Evolutionary conservation across 2,113 vertebrate genomes (phyloP), one percentile per base, ranked within the genome.

Genomic region (Centropus unirufus): DNA sequence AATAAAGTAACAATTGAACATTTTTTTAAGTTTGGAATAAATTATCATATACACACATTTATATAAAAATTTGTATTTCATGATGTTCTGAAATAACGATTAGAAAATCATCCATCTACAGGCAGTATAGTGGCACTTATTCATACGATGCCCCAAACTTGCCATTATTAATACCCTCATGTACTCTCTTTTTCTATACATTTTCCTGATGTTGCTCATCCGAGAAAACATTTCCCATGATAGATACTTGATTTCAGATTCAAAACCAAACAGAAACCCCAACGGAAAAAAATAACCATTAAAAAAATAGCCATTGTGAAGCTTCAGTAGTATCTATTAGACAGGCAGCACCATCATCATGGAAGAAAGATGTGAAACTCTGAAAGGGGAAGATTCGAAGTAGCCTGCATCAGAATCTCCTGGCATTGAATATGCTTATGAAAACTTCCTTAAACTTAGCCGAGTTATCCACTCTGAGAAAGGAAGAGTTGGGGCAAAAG

Each of bases 201-300:
- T 89, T 95, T 94, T 79, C 74, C 87, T 94, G 82, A 75, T 40
- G 11, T 57, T 84, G 7, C 14, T 87, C 8, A 6, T 78, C 55
- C 87, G 75, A 57, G 14, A 84, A 87, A 79, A 84, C n/a, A 52
- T 52, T 91, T 91, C 68, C 51, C 49, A 76, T 64, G 66, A 85
- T 36, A 90, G 40, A 89, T 64, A 96, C 89, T 78, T 87, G 39
- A 64, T 95, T 92, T 91, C 77, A 95, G 66, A 84, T 85, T 84
- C 66, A 73, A 76, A 96, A 91, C 1, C 52, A 87, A 89, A 89
- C 52, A 95, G 69, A 84, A 96, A 91, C 34, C n/a, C 27, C 30
- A 59, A 32, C 46, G 39, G 39, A 34, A 93, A 82, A 10, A 12
- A 64, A 46, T 3, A 89, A 51, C 39, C 27, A 74, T 55, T 51